A percentile compares a stretch with the other conserved stretches of the same genome.
Conservation (phyloP, 2,888 invertebrate genomes). For the Lumbricus terrestris region DNA sequence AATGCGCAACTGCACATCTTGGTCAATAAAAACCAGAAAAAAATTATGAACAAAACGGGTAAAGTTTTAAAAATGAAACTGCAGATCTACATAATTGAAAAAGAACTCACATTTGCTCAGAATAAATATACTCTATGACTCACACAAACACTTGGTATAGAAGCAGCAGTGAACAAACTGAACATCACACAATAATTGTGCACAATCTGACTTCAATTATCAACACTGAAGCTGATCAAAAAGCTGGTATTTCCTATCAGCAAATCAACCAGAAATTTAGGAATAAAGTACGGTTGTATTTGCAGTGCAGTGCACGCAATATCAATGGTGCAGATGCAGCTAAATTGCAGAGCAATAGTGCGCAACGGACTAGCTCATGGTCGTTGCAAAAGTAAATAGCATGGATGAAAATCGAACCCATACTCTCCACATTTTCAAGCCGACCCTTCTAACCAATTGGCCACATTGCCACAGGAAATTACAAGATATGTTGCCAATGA, state of each 20-base stretch:
- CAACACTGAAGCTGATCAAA: background rate
- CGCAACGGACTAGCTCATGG: no score
- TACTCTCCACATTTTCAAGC: no score
- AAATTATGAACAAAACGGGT: background rate
- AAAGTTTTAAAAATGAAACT: background rate
- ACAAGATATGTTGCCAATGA: background rate
- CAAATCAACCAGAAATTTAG: background rate
- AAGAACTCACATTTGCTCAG: background rate
- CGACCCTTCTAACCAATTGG: no score
- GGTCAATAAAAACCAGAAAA: background rate
- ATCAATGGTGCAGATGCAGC: no score
- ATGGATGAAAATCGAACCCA: no score
- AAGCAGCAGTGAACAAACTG: no score
- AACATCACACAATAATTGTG: background rate
- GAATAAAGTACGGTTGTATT: no score
- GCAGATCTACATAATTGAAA: background rate
- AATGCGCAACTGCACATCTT: background rate
- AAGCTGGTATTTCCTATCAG: background rate
- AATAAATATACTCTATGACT: background rate
- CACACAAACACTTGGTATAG: background rate
- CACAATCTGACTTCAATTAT: background rate
- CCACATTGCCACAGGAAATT: no score
- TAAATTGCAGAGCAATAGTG: no score
- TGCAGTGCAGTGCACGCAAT: no score
- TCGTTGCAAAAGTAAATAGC: no score